These are phyloP conservation scores for Indicator indicator DNA, from an alignment of 2,113 vertebrate genomes.

Conservation along the genomic window DNA sequence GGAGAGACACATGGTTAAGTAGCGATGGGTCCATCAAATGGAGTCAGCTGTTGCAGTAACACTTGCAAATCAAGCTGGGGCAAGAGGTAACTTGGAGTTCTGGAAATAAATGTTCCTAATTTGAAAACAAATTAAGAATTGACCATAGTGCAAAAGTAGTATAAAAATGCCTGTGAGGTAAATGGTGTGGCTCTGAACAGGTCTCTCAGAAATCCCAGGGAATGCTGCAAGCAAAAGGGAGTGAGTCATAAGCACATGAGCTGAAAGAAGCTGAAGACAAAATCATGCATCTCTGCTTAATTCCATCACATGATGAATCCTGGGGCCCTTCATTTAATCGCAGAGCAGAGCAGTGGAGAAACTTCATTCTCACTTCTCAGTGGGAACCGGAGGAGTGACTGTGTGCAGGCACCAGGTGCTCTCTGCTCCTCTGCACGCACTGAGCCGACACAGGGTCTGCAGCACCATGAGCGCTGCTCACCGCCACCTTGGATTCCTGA, in stretches of 20 bases:
- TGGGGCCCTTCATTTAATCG: constrained; percentile 70
- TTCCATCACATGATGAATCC: constrained; percentile 83
- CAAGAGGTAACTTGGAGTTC: constrained; percentile 45
- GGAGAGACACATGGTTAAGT: neutral
- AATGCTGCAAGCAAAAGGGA: constrained; percentile 59
- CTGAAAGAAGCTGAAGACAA: constrained; percentile 69
- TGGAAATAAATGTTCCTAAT: constrained; percentile 75
- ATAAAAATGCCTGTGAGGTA: constrained; percentile 35
- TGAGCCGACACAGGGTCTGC: rapidly evolving
- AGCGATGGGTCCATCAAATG: neutral
- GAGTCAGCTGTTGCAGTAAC: neutral
- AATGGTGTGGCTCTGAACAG: constrained; percentile 55
- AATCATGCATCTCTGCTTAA: constrained; percentile 81
- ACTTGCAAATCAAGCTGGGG: constrained; percentile 9
- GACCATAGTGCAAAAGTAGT: neutral
- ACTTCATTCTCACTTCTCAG: neutral
- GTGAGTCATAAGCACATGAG: constrained; percentile 86
- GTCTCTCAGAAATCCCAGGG: constrained; percentile 50
- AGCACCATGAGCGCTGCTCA: constrained; percentile 45
- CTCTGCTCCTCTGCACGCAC: rapidly evolving
- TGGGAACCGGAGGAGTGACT: neutral
- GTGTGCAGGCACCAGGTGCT: neutral
- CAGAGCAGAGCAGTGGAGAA: constrained; percentile 29
- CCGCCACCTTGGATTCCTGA: constrained; percentile 41
- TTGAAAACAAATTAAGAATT: constrained; percentile 71